These are phyloP conservation scores for Choreutis nemorana DNA, from an alignment of 2,888 invertebrate species.

Conservation along the genomic window DNA sequence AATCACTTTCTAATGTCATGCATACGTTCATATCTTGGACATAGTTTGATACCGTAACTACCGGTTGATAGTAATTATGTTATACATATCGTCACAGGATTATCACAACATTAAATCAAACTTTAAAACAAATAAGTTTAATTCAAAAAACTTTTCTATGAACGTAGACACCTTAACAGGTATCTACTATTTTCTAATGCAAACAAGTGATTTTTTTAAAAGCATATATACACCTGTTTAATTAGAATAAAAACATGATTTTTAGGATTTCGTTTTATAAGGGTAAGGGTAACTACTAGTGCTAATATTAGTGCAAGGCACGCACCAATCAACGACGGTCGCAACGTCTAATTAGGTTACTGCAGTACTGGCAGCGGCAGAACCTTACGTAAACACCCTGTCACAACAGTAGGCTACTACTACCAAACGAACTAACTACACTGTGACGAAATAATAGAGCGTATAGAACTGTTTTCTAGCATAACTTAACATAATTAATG, in stretches of 20 bases:
- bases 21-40: no score
- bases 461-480: conserved; percentile 1
- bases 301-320: conserved; percentile 5
- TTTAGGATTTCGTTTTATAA: no score
- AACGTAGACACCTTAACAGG: conserved; percentile 4
- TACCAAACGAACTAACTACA: conserved; percentile 19
- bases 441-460: conserved; percentile 30
- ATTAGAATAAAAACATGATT: no score
- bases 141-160: conserved; percentile 2
- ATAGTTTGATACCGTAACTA: no score
- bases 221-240: no score
- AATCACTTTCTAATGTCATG: conserved; percentile 31
- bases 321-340: conserved; percentile 15
- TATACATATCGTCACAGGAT: no score
- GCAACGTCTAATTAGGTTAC: conserved; percentile 45
- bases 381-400: conserved; percentile 52
- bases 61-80: no score
- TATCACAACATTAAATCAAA: conserved; percentile 13
- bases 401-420: conserved; percentile 34
- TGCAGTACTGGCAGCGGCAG: conserved; percentile 22
- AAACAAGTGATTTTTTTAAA: conserved; percentile 3
- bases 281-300: conserved; percentile 1
- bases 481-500: conserved; percentile 1
- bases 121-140: background rate
- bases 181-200: conserved; percentile 1